These are phyloP conservation scores for Acanthurus tractus DNA, from an alignment of 2,797 vertebrate genomes.

Conservation along the genomic window DNA sequence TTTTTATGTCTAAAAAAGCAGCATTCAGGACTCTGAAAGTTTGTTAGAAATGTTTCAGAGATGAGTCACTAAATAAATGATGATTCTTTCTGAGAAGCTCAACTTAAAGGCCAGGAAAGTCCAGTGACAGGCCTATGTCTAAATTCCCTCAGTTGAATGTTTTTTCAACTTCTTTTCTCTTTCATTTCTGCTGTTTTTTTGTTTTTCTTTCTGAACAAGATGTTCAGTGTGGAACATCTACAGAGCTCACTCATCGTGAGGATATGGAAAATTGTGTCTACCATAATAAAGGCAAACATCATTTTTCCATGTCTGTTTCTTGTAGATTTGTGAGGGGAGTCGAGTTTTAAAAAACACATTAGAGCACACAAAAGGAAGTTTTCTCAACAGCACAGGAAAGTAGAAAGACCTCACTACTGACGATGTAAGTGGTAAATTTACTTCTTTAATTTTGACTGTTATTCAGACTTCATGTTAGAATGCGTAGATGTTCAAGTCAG, in stretches of 20 bases:
- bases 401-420: not conserved
- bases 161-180: not conserved
- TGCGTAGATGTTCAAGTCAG: not conserved
- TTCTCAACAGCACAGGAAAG: constrained; percentile 5
- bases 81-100: constrained; percentile 24
- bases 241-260: not conserved
- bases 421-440: constrained; percentile 34
- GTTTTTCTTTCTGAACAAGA: not conserved
- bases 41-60: not conserved
- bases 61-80: constrained; percentile 54
- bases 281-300: not conserved
- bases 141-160: constrained; percentile 5
- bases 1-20: not conserved
- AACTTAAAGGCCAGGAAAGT: constrained; percentile 68
- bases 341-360: constrained; percentile 8
- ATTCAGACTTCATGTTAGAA: not conserved
- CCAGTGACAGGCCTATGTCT: constrained; percentile 20
- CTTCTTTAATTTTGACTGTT: not conserved
- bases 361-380: not conserved
- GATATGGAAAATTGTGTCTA: not conserved
- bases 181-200: not conserved
- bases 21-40: not conserved
- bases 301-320: not conserved
- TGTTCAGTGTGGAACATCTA: not conserved
- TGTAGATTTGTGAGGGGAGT: constrained; percentile 11